A percentile compares a stretch with the other conserved stretches of the same genome.
Conservation (phyloP, 23 tunicate species). For the Oikopleura albicans region DNA sequence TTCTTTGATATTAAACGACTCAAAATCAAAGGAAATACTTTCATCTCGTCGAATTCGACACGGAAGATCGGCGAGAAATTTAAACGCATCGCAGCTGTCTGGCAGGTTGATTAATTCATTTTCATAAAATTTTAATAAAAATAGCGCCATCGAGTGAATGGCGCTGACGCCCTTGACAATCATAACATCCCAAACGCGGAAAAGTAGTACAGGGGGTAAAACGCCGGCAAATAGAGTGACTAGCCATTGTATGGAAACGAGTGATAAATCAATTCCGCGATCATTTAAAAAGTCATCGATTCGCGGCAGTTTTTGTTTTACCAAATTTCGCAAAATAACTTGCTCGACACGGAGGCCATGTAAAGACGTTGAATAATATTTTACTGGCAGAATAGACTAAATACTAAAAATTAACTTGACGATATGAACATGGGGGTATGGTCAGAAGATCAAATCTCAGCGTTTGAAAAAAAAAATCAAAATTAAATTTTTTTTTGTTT, state of each 20-base stretch:
- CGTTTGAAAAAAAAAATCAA: no score
- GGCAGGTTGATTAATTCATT: not conserved
- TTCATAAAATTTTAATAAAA: not conserved
- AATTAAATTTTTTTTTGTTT: no score
- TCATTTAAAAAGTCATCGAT: not conserved
- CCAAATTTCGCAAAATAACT: not conserved
- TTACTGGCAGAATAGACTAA: not conserved
- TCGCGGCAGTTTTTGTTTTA: not conserved
- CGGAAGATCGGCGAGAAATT: not conserved
- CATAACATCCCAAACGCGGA: not conserved
- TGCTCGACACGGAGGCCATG: not conserved
- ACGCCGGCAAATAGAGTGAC: not conserved
- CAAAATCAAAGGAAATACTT: not conserved
- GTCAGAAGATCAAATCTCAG: no score
- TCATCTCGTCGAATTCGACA: not conserved
- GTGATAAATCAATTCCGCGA: not conserved
- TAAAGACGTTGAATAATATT: not conserved
- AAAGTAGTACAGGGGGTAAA: not conserved
- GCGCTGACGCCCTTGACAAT: not conserved
- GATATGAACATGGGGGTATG: no score
- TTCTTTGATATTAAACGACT: not conserved
- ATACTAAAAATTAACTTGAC: no score
- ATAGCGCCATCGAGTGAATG: not conserved
- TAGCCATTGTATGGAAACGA: not conserved
- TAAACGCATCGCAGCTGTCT: not conserved